These are phyloP conservation scores for Panagrolaimus sp. DNA, from an alignment of 1,140 invertebrate species.

Conservation along the genomic window DNA sequence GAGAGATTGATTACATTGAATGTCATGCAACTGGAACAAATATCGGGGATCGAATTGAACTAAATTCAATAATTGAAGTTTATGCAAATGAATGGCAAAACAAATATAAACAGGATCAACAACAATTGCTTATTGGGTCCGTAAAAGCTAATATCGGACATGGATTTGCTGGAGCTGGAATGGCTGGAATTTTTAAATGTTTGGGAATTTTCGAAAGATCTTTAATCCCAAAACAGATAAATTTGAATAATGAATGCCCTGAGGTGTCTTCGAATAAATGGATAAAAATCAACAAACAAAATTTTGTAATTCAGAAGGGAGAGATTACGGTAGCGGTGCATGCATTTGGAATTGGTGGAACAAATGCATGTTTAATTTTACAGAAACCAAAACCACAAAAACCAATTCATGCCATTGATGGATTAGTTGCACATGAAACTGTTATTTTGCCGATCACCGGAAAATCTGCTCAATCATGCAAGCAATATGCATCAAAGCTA, in stretches of 20 bases:
- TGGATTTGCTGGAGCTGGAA: slow-evolving; percentile 35
- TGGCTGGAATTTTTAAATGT: slow-evolving; percentile 32
- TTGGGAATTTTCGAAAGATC: slow-evolving; percentile 28
- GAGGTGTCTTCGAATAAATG: slow-evolving; percentile 12
- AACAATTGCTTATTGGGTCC: neutral
- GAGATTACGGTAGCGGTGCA: slow-evolving; percentile 23
- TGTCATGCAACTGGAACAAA: slow-evolving; percentile 38
- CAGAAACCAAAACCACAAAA: slow-evolving; percentile 24
- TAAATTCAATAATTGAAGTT: slow-evolving; percentile 18
- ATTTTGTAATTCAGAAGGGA: neutral
- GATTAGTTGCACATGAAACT: neutral
- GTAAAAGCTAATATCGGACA: slow-evolving; percentile 21
- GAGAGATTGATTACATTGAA: slow-evolving; percentile 29
- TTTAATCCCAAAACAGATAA: slow-evolving; percentile 31
- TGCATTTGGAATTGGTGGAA: slow-evolving; percentile 39
- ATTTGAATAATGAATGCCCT: slow-evolving; percentile 18
- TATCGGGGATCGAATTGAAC: slow-evolving; percentile 38
- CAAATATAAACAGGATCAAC: neutral
- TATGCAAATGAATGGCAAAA: neutral
- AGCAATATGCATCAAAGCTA: slow-evolving; percentile 9
- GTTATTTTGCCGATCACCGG: neutral
- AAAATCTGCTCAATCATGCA: slow-evolving; percentile 7
- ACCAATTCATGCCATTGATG: neutral
- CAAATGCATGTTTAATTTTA: slow-evolving; percentile 26
- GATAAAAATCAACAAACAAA: neutral